Evolutionary conservation across 2,113 vertebrate species (phyloP).

Genomic region (Neogale vison): DNA sequence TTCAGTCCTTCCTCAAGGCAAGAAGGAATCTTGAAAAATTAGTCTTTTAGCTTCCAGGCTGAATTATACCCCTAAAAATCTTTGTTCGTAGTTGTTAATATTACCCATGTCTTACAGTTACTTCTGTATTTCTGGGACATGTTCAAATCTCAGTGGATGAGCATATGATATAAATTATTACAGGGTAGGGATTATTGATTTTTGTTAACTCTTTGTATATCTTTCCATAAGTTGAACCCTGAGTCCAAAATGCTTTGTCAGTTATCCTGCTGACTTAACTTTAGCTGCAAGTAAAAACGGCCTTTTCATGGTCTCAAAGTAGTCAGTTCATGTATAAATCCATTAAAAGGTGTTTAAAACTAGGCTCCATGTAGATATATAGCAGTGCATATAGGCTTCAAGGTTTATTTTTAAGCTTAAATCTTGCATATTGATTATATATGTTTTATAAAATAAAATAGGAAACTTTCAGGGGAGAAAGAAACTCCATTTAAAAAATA

Average conservation of each 20-base stretch:
- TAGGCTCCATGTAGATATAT: not conserved
- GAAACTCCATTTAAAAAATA: not conserved
- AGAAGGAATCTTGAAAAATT: constrained; percentile 50
- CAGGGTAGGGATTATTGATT: not conserved
- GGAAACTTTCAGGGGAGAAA: constrained; percentile 26
- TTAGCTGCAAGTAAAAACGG: not conserved
- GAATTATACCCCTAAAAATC: constrained; percentile 24
- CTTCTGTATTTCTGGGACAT: not conserved
- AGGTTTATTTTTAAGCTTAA: constrained; percentile 22
- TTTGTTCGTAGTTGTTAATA: not conserved
- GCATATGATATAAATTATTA: constrained; percentile 2
- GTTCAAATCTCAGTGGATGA: not conserved
- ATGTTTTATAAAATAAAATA: constrained; percentile 6
- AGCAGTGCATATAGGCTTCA: not conserved
- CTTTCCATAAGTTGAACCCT: not conserved
- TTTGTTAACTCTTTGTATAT: not conserved
- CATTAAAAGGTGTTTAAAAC: not conserved
- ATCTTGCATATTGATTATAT: not conserved
- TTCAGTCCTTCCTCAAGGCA: not conserved
- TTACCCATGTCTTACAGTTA: not conserved
- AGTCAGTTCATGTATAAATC: constrained; percentile 3
- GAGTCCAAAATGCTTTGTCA: constrained; percentile 14
- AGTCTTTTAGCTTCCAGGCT: not conserved
- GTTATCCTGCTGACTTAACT: not conserved
- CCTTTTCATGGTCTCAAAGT: not conserved